phyloP scores from a whole-genome alignment of 2,113 vertebrate species.

The Rhinopithecus roxellana region DNA sequence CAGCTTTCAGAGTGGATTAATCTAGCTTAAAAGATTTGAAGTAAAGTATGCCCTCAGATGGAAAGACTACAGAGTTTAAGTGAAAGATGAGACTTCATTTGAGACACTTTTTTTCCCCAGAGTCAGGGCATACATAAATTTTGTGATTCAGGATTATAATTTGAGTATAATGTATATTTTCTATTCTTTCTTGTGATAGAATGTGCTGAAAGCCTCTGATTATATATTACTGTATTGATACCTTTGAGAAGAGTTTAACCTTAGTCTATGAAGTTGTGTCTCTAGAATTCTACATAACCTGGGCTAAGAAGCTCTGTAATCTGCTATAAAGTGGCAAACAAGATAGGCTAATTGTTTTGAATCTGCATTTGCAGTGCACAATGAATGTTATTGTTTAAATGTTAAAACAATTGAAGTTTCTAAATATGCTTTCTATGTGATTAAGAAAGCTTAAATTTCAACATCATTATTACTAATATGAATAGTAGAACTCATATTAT shows the following conservation, averaged over 20 bases:
- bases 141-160: background rate
- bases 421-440: background rate
- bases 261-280: background rate
- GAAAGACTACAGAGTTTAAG: slow-evolving; percentile 34
- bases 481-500: background rate
- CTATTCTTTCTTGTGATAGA: background rate
- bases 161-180: background rate
- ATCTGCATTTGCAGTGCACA: background rate
- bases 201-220: background rate
- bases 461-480: background rate
- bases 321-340: background rate
- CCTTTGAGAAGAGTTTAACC: background rate
- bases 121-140: background rate
- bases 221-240: background rate
- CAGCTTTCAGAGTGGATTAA: slow-evolving; percentile 36
- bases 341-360: background rate
- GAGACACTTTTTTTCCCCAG: background rate
- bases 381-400: background rate
- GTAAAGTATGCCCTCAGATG: background rate
- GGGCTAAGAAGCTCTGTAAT: background rate
- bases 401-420: background rate
- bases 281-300: background rate
- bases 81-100: background rate
- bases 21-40: slow-evolving; percentile 43
- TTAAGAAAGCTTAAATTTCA: background rate